Conservation (phyloP, 2,113 vertebrate species). For the Trematocara zebra region DNA sequence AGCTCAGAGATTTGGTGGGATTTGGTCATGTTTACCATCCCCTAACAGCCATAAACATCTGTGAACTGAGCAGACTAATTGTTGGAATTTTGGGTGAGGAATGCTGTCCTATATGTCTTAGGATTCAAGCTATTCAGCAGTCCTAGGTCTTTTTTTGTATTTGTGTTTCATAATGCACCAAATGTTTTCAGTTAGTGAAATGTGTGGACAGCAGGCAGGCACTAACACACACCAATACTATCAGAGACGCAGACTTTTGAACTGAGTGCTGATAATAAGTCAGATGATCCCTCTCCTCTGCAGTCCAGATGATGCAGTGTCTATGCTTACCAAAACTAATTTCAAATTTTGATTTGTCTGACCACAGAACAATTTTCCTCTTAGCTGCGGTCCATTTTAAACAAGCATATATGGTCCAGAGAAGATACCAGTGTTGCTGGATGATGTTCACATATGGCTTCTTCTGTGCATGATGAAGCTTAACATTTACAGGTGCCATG, state of each 20-base stretch:
- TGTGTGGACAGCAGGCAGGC: neutral
- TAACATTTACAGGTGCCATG: neutral
- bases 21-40: neutral
- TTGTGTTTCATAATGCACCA: neutral
- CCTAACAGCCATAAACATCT: neutral
- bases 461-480: neutral
- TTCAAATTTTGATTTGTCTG: neutral
- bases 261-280: neutral
- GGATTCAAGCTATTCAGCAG: neutral
- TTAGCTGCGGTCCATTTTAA: neutral
- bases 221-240: neutral
- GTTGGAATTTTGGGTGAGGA: neutral
- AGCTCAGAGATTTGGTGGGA: neutral
- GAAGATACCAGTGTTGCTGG: neutral
- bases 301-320: neutral
- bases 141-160: neutral
- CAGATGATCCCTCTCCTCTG: neutral
- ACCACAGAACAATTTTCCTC: neutral
- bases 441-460: neutral
- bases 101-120: rapidly evolving
- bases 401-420: neutral
- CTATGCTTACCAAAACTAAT: neutral
- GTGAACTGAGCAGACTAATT: neutral
- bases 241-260: neutral
- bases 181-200: neutral